Percentiles rank a stretch among this genome's conserved stretches.
Evolutionary conservation across 2,113 vertebrate species (phyloP).

Genomic region (Syngnathus typhle): DNA sequence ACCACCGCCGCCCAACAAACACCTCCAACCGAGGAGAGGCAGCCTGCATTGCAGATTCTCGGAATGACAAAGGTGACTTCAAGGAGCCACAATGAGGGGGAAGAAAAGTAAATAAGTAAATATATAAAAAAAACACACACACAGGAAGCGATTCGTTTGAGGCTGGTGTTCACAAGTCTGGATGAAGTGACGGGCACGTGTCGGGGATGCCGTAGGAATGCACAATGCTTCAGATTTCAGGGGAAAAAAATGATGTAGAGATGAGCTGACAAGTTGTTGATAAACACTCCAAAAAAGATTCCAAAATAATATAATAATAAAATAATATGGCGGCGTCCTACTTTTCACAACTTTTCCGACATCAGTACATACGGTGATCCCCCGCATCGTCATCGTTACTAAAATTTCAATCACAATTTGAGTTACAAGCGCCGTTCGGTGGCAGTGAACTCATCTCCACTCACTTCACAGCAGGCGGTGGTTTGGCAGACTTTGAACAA

Average conservation of each 20-base stretch:
- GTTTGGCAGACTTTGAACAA: not conserved
- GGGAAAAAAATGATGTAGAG: conserved; percentile 39
- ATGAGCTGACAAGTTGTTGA: conserved; percentile 33
- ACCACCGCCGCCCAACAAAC: conserved; percentile 54
- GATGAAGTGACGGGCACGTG: conserved; percentile 1
- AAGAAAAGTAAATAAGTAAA: not conserved
- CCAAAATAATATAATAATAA: not conserved
- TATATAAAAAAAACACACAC: not conserved
- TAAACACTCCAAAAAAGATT: not conserved
- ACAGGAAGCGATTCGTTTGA: conserved; percentile 32
- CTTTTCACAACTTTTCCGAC: conserved; percentile 3
- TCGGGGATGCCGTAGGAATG: conserved; percentile 37
- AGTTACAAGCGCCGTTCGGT: not conserved
- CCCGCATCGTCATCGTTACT: not conserved
- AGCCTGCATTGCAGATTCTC: conserved; percentile 41
- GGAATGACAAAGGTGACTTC: conserved; percentile 59
- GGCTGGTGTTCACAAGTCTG: conserved; percentile 37
- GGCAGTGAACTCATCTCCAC: not conserved
- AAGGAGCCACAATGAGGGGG: conserved; percentile 42
- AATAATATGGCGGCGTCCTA: not conserved
- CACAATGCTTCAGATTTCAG: conserved; percentile 25
- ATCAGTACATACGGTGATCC: not conserved
- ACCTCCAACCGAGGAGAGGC: conserved; percentile 54
- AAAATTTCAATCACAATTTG: not conserved
- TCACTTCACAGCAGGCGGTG: not conserved